phyloP scores from a whole-genome alignment of 2,797 vertebrate genomes.

The Amazona ochrocephala region DNA sequence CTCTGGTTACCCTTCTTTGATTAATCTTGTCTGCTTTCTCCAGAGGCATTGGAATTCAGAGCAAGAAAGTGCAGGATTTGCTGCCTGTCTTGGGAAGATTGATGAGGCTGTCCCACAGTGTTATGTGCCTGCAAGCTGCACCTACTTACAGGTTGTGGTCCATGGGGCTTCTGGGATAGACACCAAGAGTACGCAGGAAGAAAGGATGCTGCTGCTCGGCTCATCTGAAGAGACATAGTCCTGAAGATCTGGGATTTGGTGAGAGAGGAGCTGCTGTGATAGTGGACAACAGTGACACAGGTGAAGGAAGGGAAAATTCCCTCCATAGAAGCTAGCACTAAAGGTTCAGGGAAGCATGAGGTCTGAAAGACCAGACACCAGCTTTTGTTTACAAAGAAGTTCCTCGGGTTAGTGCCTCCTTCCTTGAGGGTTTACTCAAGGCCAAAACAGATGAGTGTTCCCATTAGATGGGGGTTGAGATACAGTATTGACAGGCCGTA shows the following conservation, averaged over 20 bases:
- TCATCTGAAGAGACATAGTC: not conserved
- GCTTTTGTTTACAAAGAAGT: not conserved
- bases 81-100: not conserved
- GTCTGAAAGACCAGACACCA: not conserved
- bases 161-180: not conserved
- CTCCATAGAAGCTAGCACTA: not conserved
- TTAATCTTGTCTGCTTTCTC: not conserved
- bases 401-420: not conserved
- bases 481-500: not conserved
- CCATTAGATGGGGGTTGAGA: not conserved
- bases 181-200: not conserved
- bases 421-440: not conserved
- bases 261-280: not conserved
- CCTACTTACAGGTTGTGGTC: not conserved
- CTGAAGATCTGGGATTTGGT: not conserved
- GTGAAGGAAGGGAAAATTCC: not conserved
- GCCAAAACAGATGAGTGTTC: not conserved
- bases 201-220: not conserved
- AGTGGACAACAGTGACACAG: not conserved
- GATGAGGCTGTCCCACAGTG: not conserved
- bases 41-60: not conserved
- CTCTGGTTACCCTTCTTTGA: not conserved
- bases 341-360: not conserved
- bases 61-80: not conserved
- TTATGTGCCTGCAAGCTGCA: not conserved